Evolutionary conservation across 2,888 invertebrate genomes (phyloP), one percentile per base, ranked within the genome.

Genomic region (Archips crataeganus): DNA sequence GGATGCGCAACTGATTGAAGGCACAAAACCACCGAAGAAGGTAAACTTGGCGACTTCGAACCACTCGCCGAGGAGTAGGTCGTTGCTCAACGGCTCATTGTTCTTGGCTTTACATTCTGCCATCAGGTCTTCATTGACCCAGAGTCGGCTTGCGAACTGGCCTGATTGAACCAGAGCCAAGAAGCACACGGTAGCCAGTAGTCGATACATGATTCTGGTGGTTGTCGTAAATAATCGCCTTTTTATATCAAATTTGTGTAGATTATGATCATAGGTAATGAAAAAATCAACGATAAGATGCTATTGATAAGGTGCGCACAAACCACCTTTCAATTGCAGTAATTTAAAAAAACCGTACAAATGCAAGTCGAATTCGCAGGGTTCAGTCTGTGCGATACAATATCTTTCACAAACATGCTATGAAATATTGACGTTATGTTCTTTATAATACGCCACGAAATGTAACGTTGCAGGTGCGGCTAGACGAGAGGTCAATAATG

Each of bases 41-140:
- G 51, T 51, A 36, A 51, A 65, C 15, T 51, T 49, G 13, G 36
- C 34, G 9, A 65, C 63, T 63, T 63, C 63, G 8, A 47, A 63
- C 64, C 64, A 65, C 9, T 49, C 51, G 4, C 64, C 64, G 34
- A 65, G 6, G 13, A 65, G 47, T 0, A 36, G 10, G 36, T 65
- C 64, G 36, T 65, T 65, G 64, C n/a, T 36, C 1, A 65, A 15
- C 3, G 34, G 10, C n/a, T 36, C 64, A 9, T n/a, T 51, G 15
- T 65, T n/a, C 0, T 32, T 36, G 2, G 49, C 49, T 5, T 11
- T 13, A 23, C 64, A 65, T n/a, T 45, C 6, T 1, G 63, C 45
- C 23, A 63, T n/a, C 45, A 63, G 11, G 1, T 63, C n/a, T 2
- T 63, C 39, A 11, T 63, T 32, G n/a, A 62, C 61, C 3, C 9